Conservation (phyloP, 2,888 invertebrate species). For the Sesamia inferens region DNA sequence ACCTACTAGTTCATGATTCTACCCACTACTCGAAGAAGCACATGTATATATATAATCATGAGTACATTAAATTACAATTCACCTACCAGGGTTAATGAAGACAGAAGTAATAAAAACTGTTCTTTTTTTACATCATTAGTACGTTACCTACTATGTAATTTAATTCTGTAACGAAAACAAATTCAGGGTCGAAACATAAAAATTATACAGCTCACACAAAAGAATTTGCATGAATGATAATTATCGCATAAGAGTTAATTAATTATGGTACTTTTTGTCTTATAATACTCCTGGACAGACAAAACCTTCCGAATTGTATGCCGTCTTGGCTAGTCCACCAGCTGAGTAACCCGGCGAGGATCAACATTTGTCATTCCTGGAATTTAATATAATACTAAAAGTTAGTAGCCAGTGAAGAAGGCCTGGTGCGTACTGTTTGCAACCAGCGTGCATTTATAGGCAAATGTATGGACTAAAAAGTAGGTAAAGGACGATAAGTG, state of each 20-base stretch:
- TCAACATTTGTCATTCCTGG: neutral
- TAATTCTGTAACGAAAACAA: neutral
- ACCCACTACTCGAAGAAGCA: neutral
- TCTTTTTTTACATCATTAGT: slow-evolving; percentile 7
- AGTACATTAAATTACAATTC: neutral
- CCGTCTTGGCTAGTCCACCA: neutral
- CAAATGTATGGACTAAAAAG: too few relatives aligned
- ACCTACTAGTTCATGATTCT: neutral
- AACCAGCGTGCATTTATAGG: too few relatives aligned
- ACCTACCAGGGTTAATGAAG: neutral
- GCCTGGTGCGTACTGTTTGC: neutral
- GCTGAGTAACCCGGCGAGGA: neutral
- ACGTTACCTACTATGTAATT: neutral
- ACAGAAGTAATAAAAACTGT: neutral
- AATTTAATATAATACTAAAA: neutral
- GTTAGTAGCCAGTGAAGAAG: neutral
- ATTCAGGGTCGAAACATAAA: slow-evolving; percentile 2
- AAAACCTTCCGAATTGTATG: neutral
- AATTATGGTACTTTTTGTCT: neutral
- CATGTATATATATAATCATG: too few relatives aligned
- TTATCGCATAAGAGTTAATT: too few relatives aligned
- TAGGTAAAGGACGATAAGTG: too few relatives aligned
- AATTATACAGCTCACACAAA: neutral
- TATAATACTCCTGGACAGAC: neutral
- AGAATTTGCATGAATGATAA: neutral